Conservation (phyloP, 1,140 invertebrate genomes). For the Xylocopa sonorina region DNA sequence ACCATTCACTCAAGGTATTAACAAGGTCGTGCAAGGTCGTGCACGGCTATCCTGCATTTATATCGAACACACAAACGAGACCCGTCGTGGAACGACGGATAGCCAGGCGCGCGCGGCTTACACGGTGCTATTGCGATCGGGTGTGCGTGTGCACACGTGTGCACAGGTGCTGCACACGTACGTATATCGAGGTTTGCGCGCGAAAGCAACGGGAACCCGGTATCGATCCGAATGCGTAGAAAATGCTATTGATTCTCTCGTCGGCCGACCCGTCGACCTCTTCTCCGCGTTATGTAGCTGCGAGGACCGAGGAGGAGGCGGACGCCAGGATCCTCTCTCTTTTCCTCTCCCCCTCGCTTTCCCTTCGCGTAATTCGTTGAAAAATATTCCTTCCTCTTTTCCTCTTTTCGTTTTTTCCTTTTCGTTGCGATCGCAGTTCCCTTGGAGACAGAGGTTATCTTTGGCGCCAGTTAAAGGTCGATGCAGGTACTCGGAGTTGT, state of each 20-base stretch:
- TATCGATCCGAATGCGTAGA: conserved; percentile 74
- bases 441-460: too few species aligned
- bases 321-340: conserved; percentile 25
- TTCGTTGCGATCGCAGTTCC: too few species aligned
- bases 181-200: conserved; percentile 60
- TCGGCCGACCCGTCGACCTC: conserved; percentile 62
- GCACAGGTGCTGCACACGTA: background rate
- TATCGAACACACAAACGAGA: conserved; percentile 37
- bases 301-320: conserved; percentile 50
- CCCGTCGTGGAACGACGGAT: background rate
- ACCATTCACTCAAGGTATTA: conserved; percentile 69
- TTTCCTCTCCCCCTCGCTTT: background rate
- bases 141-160: background rate
- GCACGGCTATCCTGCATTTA: conserved; percentile 53
- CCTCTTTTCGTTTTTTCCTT: background rate
- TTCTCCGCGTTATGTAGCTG: conserved; percentile 44
- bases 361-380: background rate
- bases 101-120: too few species aligned
- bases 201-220: conserved; percentile 58
- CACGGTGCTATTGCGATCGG: too few species aligned
- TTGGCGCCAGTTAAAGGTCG: too few species aligned
- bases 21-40: conserved; percentile 73
- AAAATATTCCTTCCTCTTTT: background rate
- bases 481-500: too few species aligned
- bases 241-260: conserved; percentile 74